A percentile compares a stretch with the other conserved stretches of the same genome.
These are phyloP conservation scores for Chaetogeoica ovagalla DNA, from an alignment of 2,888 invertebrate genomes.

Conservation along the genomic window DNA sequence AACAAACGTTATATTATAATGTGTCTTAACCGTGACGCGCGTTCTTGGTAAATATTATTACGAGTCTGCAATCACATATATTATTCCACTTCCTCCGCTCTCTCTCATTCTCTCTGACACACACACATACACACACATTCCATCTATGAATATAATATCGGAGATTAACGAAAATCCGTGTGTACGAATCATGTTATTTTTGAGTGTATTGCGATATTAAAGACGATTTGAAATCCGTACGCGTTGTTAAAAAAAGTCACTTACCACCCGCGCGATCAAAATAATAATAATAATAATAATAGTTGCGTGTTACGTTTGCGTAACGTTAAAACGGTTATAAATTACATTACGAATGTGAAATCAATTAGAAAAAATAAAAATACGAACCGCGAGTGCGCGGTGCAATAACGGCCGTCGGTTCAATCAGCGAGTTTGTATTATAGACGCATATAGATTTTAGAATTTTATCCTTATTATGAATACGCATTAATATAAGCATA, in stretches of 20 bases:
- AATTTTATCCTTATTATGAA: too few relatives aligned
- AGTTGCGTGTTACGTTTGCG: not conserved
- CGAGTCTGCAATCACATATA: not conserved
- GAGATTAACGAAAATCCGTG: not conserved
- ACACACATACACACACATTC: not conserved
- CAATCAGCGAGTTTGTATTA: too few relatives aligned
- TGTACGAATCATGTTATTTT: not conserved
- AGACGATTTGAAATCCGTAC: not conserved
- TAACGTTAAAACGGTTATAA: too few relatives aligned
- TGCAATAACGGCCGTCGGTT: too few relatives aligned
- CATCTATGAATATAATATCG: not conserved
- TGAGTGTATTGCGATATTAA: not conserved
- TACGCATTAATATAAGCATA: too few relatives aligned
- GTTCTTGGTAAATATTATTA: conserved; percentile 39
- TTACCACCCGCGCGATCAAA: not conserved
- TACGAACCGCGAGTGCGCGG: too few relatives aligned
- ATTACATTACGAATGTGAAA: too few relatives aligned
- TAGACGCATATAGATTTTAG: too few relatives aligned
- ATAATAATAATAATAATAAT: too few relatives aligned
- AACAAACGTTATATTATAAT: conserved; percentile 18
- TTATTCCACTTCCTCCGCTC: not conserved
- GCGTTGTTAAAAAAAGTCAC: not conserved
- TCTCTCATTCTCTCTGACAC: not conserved
- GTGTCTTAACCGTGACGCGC: conserved; percentile 12
- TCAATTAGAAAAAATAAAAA: too few relatives aligned